Evolutionary conservation across 2,113 vertebrate genomes (phyloP).

Genomic region (Dromiciops gliroides): DNA sequence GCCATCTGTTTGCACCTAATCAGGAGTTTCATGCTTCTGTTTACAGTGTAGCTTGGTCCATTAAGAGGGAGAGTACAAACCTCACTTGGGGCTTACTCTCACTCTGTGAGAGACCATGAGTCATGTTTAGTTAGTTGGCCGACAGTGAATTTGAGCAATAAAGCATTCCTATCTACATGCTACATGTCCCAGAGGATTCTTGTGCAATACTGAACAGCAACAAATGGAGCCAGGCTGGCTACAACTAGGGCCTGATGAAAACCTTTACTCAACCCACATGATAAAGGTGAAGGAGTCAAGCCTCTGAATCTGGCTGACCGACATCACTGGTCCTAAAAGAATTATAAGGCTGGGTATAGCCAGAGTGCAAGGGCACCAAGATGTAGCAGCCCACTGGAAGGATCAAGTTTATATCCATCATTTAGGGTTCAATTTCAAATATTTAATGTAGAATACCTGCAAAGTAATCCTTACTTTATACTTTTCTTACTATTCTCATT

Average conservation of each 20-base stretch:
- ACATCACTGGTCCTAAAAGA: neutral
- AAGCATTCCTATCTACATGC: neutral
- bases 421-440: neutral
- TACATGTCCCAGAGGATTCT: neutral
- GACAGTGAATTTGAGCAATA: neutral
- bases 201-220: neutral
- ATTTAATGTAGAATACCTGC: neutral
- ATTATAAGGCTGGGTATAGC: neutral
- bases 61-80: neutral
- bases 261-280: neutral
- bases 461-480: neutral
- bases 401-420: neutral
- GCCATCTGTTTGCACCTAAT: neutral
- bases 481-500: neutral
- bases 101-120: neutral
- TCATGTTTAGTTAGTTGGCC: neutral
- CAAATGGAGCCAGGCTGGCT: neutral
- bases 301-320: neutral
- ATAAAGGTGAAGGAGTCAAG: neutral
- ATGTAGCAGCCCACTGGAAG: neutral
- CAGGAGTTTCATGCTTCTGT: neutral
- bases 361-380: neutral
- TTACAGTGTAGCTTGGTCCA: neutral
- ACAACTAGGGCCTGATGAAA: neutral
- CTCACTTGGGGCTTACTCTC: neutral